phyloP scores from a whole-genome alignment of 1,140 invertebrate species.

The Diachasma alloeum region DNA sequence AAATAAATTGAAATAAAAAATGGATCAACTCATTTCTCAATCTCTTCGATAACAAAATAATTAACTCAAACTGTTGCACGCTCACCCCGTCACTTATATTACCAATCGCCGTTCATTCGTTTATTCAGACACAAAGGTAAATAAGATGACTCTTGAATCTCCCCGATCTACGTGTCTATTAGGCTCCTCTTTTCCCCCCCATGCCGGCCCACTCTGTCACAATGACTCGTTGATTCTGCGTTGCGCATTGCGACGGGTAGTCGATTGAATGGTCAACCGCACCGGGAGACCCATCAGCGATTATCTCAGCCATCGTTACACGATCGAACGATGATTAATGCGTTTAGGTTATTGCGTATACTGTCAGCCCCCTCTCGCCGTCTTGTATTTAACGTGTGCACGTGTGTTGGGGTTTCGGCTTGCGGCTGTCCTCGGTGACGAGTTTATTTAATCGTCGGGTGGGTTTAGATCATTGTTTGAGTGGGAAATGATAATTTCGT shows the following conservation, averaged over 20 bases:
- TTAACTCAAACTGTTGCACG: not conserved
- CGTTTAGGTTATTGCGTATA: not conserved
- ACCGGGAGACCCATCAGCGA: not conserved
- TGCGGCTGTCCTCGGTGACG: not conserved
- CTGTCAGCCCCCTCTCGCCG: not conserved
- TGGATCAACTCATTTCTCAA: not conserved
- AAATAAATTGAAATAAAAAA: not conserved
- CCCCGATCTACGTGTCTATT: not conserved
- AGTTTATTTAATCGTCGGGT: not conserved
- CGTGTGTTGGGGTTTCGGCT: not conserved
- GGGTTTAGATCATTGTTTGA: not conserved
- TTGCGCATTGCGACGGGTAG: not conserved
- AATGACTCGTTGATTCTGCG: conserved; percentile 50
- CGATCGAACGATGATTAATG: conserved; percentile 57
- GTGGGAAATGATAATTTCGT: too few species aligned
- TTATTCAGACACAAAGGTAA: conserved; percentile 51
- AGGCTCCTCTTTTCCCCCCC: not conserved
- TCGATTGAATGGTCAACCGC: conserved; percentile 16
- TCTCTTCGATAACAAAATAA: conserved; percentile 12
- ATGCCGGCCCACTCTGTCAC: not conserved
- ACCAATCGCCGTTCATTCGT: conserved; percentile 16
- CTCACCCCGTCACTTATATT: not conserved
- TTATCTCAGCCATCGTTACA: conserved; percentile 28
- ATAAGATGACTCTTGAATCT: conserved; percentile 45
- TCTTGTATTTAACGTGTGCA: not conserved